A percentile compares a stretch with the other conserved stretches of the same genome.
These are phyloP conservation scores for Austrolebias charrua DNA, from an alignment of 2,797 vertebrate genomes.

Conservation along the genomic window DNA sequence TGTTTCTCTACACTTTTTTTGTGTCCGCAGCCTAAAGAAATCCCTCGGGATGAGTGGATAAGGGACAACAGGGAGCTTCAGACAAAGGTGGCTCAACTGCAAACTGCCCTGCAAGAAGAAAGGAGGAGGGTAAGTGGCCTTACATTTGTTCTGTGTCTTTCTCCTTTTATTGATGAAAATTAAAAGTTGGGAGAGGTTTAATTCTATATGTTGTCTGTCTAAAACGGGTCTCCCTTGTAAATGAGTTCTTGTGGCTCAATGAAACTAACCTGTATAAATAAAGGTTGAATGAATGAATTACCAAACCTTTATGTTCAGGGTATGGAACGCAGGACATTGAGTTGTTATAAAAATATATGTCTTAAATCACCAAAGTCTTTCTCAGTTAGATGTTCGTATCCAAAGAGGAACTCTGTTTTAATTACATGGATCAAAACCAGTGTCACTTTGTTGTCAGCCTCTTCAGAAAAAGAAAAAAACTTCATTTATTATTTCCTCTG, in stretches of 20 bases:
- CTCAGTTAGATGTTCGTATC: constrained; percentile 29
- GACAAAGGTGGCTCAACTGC: constrained; percentile 79
- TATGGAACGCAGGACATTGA: not conserved
- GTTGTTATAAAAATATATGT: not conserved
- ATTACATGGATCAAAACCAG: constrained; percentile 38
- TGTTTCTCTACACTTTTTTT: not conserved
- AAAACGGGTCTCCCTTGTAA: too few relatives aligned
- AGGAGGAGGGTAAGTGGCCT: constrained; percentile 76
- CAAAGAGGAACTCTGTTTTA: constrained; percentile 39
- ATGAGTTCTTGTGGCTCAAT: too few relatives aligned
- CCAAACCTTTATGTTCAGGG: not conserved
- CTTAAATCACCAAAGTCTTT: constrained; percentile 6
- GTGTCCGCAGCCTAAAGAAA: constrained; percentile 57
- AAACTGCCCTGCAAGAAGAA: constrained; percentile 78
- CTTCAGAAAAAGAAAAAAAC: constrained; percentile 24
- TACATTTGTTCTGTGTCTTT: not conserved
- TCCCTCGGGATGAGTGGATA: constrained; percentile 59
- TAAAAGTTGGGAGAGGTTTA: not conserved
- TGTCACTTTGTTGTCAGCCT: constrained; percentile 17
- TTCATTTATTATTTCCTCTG: not conserved
- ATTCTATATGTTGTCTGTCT: too few relatives aligned
- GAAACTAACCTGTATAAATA: too few relatives aligned
- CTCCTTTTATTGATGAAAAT: not conserved
- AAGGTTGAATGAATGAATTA: too few relatives aligned
- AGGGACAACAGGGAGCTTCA: constrained; percentile 77